phyloP scores from a whole-genome alignment of 2,797 vertebrate species.

The Leptatherina wallacei region DNA sequence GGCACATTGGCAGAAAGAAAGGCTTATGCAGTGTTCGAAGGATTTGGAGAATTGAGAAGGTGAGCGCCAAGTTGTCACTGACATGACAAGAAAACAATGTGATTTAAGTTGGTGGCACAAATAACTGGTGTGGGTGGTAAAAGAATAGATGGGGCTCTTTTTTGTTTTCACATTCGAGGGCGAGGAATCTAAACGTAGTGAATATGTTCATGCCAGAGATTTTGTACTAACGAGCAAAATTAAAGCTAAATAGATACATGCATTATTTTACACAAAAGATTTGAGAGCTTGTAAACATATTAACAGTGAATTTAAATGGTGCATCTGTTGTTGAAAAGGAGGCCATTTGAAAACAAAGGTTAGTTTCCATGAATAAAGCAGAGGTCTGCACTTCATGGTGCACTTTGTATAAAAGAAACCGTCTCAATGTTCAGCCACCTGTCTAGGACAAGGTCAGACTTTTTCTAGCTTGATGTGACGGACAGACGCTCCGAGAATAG shows the following conservation, averaged over 20 bases:
- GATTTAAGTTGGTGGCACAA: conserved; percentile 27
- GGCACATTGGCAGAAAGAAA: conserved; percentile 12
- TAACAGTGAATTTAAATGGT: background rate
- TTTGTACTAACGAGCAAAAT: conserved; percentile 5
- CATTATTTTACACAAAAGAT: background rate
- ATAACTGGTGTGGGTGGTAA: conserved; percentile 29
- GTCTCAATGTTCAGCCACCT: conserved; percentile 5
- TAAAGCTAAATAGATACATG: background rate
- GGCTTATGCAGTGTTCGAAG: conserved; percentile 1
- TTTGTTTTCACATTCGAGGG: background rate
- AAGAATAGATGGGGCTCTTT: conserved; percentile 10
- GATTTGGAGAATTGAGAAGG: conserved; percentile 22
- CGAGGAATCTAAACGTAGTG: conserved; percentile 2
- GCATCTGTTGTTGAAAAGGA: background rate
- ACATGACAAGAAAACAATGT: conserved; percentile 27
- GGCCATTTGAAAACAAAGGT: background rate
- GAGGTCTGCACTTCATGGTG: background rate
- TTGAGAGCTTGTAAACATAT: background rate
- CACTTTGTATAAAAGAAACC: conserved; percentile 10
- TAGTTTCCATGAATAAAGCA: background rate
- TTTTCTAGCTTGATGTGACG: conserved; percentile 9
- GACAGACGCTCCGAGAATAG: conserved; percentile 33
- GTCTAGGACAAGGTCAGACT: conserved; percentile 13
- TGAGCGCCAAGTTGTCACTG: conserved; percentile 17
- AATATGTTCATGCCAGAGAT: background rate